Percentiles rank a stretch among this genome's conserved stretches.
phyloP scores from a whole-genome alignment of 2,797 vertebrate genomes.

The Siniperca scherzeri region DNA sequence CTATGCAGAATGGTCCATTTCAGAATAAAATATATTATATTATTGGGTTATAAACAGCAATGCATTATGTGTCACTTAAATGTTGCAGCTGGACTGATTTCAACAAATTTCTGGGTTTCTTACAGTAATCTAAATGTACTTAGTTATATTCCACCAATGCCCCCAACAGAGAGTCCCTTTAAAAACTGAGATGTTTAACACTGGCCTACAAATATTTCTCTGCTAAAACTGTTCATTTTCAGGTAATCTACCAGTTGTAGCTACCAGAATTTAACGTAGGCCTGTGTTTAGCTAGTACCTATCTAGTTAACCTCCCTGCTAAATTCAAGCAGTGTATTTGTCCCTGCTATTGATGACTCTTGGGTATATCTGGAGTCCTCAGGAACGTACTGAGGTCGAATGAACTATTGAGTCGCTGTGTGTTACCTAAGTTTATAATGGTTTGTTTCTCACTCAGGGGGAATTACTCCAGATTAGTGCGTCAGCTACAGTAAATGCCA shows the following conservation, averaged over 20 bases:
- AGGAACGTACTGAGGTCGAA: background rate
- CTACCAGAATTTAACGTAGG: background rate
- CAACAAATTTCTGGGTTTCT: no score
- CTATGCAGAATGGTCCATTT: no score
- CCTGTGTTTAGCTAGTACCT: background rate
- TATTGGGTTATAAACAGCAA: no score
- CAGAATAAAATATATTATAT: no score
- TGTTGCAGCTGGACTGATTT: no score
- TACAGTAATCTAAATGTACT: no score
- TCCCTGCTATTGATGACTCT: background rate
- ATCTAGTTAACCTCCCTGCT: background rate
- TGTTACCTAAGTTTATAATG: background rate
- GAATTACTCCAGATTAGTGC: conserved; percentile 9
- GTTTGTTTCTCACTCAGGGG: conserved; percentile 6
- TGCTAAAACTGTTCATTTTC: background rate
- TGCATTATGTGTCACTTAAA: no score
- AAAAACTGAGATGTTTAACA: background rate
- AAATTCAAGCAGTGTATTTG: background rate
- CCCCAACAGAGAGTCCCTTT: background rate
- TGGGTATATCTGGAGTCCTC: background rate
- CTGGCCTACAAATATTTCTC: background rate
- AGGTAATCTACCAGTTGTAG: background rate
- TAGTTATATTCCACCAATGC: no score
- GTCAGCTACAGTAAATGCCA: background rate
- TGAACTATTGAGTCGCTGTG: background rate